Evolutionary conservation across 1,140 invertebrate genomes (phyloP).

Genomic region (Rhopalosiphum padi): DNA sequence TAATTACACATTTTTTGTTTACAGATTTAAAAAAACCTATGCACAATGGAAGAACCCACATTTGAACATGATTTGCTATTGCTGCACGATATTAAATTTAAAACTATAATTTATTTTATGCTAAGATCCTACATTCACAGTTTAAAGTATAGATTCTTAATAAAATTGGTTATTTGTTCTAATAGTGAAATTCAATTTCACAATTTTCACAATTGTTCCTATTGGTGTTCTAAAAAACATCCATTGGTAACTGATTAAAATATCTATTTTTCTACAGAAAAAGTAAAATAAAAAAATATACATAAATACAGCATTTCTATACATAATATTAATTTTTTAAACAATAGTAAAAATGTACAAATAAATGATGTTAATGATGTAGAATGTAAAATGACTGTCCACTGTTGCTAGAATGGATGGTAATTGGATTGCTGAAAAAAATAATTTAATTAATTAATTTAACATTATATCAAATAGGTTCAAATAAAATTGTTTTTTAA

Average conservation of each 20-base stretch:
- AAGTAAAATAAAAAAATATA: constrained; percentile 50
- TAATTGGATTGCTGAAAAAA: constrained; percentile 39
- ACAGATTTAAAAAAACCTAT: constrained; percentile 39
- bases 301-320: constrained; percentile 53
- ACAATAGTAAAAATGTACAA: constrained; percentile 33
- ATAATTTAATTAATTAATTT: background rate
- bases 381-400: background rate
- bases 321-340: constrained; percentile 42
- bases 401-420: background rate
- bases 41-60: constrained; percentile 55
- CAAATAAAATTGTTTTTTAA: background rate
- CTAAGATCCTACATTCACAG: constrained; percentile 21
- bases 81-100: constrained; percentile 41
- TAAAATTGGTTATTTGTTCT: constrained; percentile 50
- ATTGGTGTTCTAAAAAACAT: constrained; percentile 47
- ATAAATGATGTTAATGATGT: background rate
- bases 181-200: constrained; percentile 46
- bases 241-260: constrained; percentile 57
- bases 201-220: constrained; percentile 57
- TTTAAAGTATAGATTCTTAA: constrained; percentile 32
- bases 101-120: constrained; percentile 30
- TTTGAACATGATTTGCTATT: constrained; percentile 42
- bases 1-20: constrained; percentile 54
- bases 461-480: background rate
- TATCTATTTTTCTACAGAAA: constrained; percentile 45